phyloP scores from a whole-genome alignment of 2,888 invertebrate species.

The Tortrix viridana region DNA sequence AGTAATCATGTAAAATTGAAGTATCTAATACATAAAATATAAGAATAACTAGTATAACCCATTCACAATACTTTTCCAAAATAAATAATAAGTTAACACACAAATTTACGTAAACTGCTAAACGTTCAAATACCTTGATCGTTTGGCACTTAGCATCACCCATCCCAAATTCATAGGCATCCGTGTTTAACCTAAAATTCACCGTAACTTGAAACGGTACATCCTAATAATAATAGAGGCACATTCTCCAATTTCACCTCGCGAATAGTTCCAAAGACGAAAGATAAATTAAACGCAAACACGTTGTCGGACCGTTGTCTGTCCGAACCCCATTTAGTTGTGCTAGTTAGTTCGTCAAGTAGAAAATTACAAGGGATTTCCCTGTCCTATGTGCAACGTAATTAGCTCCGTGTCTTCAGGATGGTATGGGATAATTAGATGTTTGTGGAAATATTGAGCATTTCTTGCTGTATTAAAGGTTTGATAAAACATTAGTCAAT shows the following conservation, averaged over 20 bases:
- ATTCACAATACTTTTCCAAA: no score
- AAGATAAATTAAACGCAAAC: slow-evolving; percentile 36
- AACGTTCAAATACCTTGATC: no score
- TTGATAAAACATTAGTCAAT: no score
- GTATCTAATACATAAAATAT: no score
- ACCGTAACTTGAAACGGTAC: no score
- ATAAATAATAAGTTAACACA: no score
- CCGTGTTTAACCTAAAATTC: not conserved
- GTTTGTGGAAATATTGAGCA: slow-evolving; percentile 13
- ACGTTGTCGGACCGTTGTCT: slow-evolving; percentile 36
- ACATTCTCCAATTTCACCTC: slow-evolving; percentile 1
- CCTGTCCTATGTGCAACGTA: slow-evolving; percentile 49
- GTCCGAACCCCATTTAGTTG: slow-evolving; percentile 37
- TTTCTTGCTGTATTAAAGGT: not conserved
- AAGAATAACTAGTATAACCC: no score
- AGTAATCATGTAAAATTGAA: no score
- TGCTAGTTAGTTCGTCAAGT: slow-evolving; percentile 46
- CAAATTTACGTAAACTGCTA: no score
- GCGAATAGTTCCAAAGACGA: slow-evolving; percentile 12
- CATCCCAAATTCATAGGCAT: not conserved
- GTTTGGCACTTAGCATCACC: not conserved
- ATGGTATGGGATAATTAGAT: slow-evolving; percentile 27
- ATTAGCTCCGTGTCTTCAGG: slow-evolving; percentile 48
- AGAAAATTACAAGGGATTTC: slow-evolving; percentile 56
- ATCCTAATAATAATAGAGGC: no score